Evolutionary conservation across 2,113 vertebrate species (phyloP), one percentile per base, ranked within the genome.

Genomic region (Hippocampus zosterae): DNA sequence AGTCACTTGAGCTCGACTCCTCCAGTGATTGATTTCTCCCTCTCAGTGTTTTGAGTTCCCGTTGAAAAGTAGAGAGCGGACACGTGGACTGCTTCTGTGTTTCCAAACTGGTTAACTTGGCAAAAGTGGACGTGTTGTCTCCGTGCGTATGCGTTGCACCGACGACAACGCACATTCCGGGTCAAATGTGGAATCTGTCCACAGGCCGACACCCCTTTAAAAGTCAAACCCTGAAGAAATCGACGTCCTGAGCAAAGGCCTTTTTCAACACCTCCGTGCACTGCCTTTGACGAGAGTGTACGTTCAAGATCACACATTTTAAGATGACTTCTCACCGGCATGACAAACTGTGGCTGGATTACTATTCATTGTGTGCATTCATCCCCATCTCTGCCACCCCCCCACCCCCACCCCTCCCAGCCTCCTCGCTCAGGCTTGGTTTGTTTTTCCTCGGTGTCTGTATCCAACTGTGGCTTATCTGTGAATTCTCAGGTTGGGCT

Each of bases 401-500:
- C 29, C 29, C 29, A 3, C 29, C 29, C 29, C 2, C 29, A 2
- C 29, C 29, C 33, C 33, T 37, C 33, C 33, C 33, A 37, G 5
- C 33, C 33, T 37, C 40, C 59, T 60, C 42, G 21, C 68, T 69
- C 65, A 25, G 37, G 29, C 59, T 64, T 64, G 12, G 19, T 72
- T 21, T 33, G 44, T 41, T 8, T 0, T 27, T 72, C 65, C 66
- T 29, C n/a, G 12, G 44, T 42, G 59, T 79, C 48, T 79, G 40
- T 74, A 66, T 78, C 88, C 72, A 84, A 19, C 62, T 72, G 63
- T 3, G 53, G 76, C 84, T 89, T 87, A 91, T 86, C 86, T 84
- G 74, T 78, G 77, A 83, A 86, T 77, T 71, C 81, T 85, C 83
- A 82, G 85, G 76, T 90, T 89, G 57, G 82, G 85, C 82, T 91